Evolutionary conservation across 2,888 invertebrate genomes (phyloP).

Genomic region (Baccha elongata): DNA sequence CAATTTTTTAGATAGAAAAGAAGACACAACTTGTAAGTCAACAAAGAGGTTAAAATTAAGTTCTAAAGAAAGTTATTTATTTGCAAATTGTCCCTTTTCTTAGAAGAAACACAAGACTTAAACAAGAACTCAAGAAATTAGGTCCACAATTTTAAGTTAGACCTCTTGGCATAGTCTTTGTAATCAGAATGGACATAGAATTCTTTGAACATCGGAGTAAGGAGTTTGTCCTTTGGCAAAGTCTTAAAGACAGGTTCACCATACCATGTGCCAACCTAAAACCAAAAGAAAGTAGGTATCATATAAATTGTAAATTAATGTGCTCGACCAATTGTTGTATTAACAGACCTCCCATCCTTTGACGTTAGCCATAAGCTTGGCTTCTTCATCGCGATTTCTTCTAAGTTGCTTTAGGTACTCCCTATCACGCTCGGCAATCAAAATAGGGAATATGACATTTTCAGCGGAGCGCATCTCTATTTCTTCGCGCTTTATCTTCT

Average conservation of each 20-base stretch:
- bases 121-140: constrained; percentile 78
- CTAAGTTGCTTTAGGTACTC: constrained; percentile 91
- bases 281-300: neutral
- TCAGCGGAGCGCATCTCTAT: constrained; percentile 91
- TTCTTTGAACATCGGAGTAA: constrained; percentile 87
- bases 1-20: no score
- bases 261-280: constrained; percentile 89
- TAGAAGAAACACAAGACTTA: constrained; percentile 73
- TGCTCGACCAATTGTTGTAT: no score
- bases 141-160: constrained; percentile 83
- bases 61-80: neutral
- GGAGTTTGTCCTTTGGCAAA: constrained; percentile 85
- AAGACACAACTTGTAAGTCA: no score
- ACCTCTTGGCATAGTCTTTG: constrained; percentile 83
- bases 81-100: neutral
- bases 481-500: constrained; percentile 83
- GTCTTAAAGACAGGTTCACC: constrained; percentile 92
- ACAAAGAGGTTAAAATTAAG: no score
- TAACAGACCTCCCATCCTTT: constrained; percentile 90
- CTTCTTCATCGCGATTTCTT: constrained; percentile 92
- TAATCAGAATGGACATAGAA: constrained; percentile 87
- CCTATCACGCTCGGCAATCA: constrained; percentile 93
- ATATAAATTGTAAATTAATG: neutral
- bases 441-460: constrained; percentile 89
- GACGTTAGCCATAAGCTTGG: constrained; percentile 93